Conservation (phyloP, 2,888 invertebrate genomes). For the Halocaridina rubra region DNA sequence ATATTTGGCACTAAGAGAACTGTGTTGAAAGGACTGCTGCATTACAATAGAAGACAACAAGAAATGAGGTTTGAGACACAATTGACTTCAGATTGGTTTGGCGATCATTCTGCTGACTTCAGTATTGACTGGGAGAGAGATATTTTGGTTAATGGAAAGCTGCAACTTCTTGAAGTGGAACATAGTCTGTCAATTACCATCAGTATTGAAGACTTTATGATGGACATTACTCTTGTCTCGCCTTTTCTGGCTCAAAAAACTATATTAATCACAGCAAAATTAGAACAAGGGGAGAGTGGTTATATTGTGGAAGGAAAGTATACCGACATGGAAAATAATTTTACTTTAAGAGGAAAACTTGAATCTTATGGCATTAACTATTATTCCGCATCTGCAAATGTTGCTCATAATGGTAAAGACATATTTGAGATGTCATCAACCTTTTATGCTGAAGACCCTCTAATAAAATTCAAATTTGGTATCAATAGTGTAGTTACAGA, state of each 20-base stretch:
- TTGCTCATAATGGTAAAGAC: background rate
- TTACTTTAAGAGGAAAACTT: background rate
- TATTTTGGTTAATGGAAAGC: background rate
- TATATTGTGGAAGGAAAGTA: background rate
- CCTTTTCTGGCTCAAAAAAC: slow-evolving; percentile 1
- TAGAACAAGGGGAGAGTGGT: background rate
- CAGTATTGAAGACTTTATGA: background rate
- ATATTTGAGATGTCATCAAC: background rate
- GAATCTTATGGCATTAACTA: background rate
- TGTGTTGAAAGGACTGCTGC: background rate
- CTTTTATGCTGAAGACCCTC: background rate
- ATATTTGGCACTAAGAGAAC: background rate
- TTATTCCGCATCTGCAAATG: background rate
- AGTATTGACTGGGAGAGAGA: slow-evolving; percentile 2
- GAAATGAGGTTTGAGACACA: background rate
- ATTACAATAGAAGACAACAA: background rate
- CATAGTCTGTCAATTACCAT: background rate
- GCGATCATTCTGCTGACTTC: background rate
- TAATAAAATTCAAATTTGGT: background rate
- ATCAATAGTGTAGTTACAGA: background rate
- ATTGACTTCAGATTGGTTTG: slow-evolving; percentile 3
- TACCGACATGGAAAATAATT: background rate
- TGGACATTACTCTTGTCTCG: background rate
- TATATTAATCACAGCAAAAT: slow-evolving; percentile 9
- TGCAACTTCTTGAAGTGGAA: background rate